Evolutionary conservation across 2,888 invertebrate species (phyloP).

Genomic region (Elegia similella): DNA sequence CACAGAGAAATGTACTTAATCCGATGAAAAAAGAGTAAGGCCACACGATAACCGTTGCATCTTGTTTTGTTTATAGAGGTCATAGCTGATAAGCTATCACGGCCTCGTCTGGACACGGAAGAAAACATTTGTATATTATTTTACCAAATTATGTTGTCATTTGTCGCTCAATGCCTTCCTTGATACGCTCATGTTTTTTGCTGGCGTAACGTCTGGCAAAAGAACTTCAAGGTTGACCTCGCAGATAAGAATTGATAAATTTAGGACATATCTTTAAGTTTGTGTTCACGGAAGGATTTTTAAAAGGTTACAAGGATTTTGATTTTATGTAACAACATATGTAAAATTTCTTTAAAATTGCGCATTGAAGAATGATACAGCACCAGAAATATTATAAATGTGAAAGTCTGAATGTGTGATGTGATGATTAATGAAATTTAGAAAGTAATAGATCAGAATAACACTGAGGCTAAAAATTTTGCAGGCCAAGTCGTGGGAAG

Average conservation of each 20-base stretch:
- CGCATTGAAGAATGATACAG: too few relatives aligned
- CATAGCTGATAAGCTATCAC: constrained; percentile 60
- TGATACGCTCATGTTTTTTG: constrained; percentile 49
- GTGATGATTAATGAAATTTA: too few relatives aligned
- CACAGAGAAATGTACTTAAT: constrained; percentile 20
- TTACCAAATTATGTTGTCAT: constrained; percentile 50
- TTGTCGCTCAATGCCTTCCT: constrained; percentile 29
- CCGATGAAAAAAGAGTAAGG: constrained; percentile 49
- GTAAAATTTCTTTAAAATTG: too few relatives aligned
- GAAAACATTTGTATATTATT: constrained; percentile 52
- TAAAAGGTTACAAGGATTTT: constrained; percentile 25
- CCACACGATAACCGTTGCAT: constrained; percentile 59
- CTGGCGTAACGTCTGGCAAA: constrained; percentile 52
- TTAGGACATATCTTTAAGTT: constrained; percentile 55
- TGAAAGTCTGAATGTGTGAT: too few relatives aligned
- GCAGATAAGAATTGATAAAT: constrained; percentile 72
- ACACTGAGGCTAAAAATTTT: too few relatives aligned
- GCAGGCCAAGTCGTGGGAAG: too few relatives aligned
- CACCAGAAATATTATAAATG: too few relatives aligned
- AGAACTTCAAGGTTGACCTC: constrained; percentile 75
- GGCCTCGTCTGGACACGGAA: constrained; percentile 69
- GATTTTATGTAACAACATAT: background rate
- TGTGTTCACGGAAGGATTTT: constrained; percentile 50
- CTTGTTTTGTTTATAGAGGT: constrained; percentile 61
- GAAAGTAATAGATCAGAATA: too few relatives aligned